Evolutionary conservation across 2,113 vertebrate species (phyloP), one percentile per base, ranked within the genome.

Genomic region (Nycticebus coucang): DNA sequence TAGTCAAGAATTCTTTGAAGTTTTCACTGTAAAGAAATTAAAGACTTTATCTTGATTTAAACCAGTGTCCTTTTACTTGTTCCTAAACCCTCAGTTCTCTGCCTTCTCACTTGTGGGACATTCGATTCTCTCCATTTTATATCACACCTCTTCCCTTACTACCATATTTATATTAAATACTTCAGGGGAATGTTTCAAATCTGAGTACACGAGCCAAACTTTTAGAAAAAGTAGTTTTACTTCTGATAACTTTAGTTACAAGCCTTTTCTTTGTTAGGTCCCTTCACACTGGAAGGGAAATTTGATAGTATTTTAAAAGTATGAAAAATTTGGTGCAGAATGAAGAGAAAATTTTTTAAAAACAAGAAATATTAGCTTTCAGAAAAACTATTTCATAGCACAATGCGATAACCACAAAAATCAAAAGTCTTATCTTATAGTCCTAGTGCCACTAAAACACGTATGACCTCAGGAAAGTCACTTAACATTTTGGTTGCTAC

Each of bases 1-100:
- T 50, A n/a, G 21, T 24, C 59, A 28, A 53, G 62, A 74, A 74
- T 68, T 92, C 86, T 75, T 82, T 60, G 55, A 21, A 82, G 9
- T 90, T 83, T 87, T 69, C 33, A 91, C 21, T 7, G 33, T 6
- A 22, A 94, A 93, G 72, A 93, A 92, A 85, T 71, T 72, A 89
- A 86, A 89, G 30, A 53, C 33, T 87, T 91, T 74, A 88, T 74
- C 50, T 87, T 68, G 30, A 83, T 57, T 59, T 94, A 88, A 95
- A 90, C 41, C 68, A 69, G 5, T 87, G n/a, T 69, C 17, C 28
- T 94, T 69, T 74, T 8, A 8, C 30, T 77, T 88, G 37, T 87
- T 69, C 0, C 35, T 26, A 72, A 11, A 24, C 9, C 74, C 30
- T 41, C 10, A 21, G 78, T 37, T 1, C 59, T 74, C 81, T 78